Conservation (phyloP, 2,113 vertebrate species). For the Scatophagus argus region DNA sequence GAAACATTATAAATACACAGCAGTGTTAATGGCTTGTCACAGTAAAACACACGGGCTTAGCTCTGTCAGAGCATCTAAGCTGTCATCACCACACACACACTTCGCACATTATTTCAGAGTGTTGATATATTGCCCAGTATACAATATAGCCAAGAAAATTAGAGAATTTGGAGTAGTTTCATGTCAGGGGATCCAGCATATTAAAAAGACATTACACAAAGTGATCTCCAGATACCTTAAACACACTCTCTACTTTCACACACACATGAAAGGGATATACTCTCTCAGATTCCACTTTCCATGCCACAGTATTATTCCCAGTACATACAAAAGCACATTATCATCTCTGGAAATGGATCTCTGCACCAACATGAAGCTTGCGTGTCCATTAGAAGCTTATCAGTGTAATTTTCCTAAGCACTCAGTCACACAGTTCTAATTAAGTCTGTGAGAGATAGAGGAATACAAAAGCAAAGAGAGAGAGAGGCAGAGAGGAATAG, state of each 20-base stretch:
- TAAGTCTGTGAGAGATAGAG: neutral
- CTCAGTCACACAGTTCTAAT: slow-evolving; percentile 8
- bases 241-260: neutral
- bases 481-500: neutral
- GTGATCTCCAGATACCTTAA: neutral
- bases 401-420: neutral
- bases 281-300: neutral
- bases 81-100: slow-evolving; percentile 1
- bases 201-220: slow-evolving; percentile 31
- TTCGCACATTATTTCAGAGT: slow-evolving; percentile 18
- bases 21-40: slow-evolving; percentile 49
- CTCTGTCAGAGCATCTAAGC: neutral
- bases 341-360: slow-evolving; percentile 11
- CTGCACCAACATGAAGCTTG: neutral
- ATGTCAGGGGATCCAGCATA: slow-evolving; percentile 1
- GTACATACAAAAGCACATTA: slow-evolving; percentile 4
- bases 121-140: slow-evolving; percentile 33
- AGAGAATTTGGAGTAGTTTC: slow-evolving; percentile 25
- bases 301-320: neutral
- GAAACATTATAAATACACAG: slow-evolving; percentile 59
- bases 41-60: slow-evolving; percentile 8
- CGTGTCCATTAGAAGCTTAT: slow-evolving; percentile 13
- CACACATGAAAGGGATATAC: neutral
- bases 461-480: neutral
- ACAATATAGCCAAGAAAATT: slow-evolving; percentile 30